These are phyloP conservation scores for Orchestia grillus DNA, from an alignment of 1,140 invertebrate genomes.

Conservation along the genomic window DNA sequence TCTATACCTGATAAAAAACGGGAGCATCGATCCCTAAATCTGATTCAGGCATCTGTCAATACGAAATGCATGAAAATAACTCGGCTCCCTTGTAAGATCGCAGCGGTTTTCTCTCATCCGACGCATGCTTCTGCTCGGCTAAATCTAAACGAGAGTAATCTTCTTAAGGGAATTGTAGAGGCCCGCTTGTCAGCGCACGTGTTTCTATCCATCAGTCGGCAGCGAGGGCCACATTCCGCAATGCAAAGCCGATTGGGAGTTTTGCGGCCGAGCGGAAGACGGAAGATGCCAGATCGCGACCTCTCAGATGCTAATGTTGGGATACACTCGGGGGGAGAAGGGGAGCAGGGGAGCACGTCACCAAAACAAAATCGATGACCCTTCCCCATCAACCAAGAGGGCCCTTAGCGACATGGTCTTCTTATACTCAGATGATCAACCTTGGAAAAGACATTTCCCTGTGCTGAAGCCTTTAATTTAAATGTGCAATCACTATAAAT, in stretches of 20 bases:
- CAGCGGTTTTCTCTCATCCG: not conserved
- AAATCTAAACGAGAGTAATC: slow-evolving; percentile 43
- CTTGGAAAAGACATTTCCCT: not conserved
- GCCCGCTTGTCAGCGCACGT: slow-evolving; percentile 42
- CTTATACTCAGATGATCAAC: not conserved
- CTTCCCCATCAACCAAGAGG: not conserved
- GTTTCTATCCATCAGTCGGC: slow-evolving; percentile 41
- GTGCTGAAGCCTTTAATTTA: not conserved
- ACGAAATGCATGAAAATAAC: not conserved
- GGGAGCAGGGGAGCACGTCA: not conserved
- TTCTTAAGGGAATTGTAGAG: slow-evolving; percentile 50
- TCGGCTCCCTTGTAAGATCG: not conserved
- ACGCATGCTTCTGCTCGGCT: not conserved
- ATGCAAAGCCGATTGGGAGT: slow-evolving; percentile 46
- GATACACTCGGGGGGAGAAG: not conserved
- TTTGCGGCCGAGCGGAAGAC: not conserved
- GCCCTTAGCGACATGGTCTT: not conserved
- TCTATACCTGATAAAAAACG: not conserved
- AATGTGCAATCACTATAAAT: not conserved
- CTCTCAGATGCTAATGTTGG: not conserved
- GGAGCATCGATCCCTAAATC: not conserved
- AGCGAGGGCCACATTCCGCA: not conserved
- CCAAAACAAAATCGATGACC: not conserved
- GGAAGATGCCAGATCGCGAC: not conserved
- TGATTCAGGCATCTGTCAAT: not conserved